A percentile compares a stretch with the other conserved stretches of the same genome.
Evolutionary conservation across 2,797 vertebrate genomes (phyloP).

Genomic region (Carduelis carduelis): DNA sequence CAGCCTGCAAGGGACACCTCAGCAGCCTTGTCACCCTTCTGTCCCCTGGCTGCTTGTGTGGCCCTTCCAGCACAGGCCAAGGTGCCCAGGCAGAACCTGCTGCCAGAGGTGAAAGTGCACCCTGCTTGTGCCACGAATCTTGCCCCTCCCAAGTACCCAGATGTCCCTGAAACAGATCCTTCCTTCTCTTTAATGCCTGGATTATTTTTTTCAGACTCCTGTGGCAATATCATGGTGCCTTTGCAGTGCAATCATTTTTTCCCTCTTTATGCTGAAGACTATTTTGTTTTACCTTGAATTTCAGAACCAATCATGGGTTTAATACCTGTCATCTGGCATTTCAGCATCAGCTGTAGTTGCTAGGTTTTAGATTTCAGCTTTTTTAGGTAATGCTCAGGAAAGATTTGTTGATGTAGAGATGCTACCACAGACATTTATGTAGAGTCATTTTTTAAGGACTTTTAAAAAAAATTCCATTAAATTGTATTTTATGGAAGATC

Average conservation of each 20-base stretch:
- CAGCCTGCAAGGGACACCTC: neutral
- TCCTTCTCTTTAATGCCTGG: neutral
- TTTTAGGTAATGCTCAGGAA: neutral
- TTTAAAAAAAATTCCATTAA: neutral
- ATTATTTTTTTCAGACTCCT: neutral
- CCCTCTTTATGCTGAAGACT: neutral
- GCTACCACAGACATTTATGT: neutral
- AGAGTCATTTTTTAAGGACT: neutral
- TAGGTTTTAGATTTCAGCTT: neutral
- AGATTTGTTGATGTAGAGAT: neutral
- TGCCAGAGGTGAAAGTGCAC: neutral
- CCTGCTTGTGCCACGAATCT: neutral
- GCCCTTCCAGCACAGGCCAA: neutral
- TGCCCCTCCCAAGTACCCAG: neutral
- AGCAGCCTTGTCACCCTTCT: neutral
- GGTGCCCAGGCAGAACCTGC: neutral
- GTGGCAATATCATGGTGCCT: neutral
- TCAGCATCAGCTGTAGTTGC: slow-evolving; percentile 3
- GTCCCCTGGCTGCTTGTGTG: neutral
- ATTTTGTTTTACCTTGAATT: slow-evolving; percentile 34
- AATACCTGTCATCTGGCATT: slow-evolving; percentile 11
- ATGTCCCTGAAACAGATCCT: neutral
- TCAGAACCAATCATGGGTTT: slow-evolving; percentile 24
- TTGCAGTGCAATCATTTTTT: neutral
- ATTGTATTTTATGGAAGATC: neutral